Evolutionary conservation across 2,113 vertebrate genomes (phyloP).

Genomic region (Xenopus borealis): DNA sequence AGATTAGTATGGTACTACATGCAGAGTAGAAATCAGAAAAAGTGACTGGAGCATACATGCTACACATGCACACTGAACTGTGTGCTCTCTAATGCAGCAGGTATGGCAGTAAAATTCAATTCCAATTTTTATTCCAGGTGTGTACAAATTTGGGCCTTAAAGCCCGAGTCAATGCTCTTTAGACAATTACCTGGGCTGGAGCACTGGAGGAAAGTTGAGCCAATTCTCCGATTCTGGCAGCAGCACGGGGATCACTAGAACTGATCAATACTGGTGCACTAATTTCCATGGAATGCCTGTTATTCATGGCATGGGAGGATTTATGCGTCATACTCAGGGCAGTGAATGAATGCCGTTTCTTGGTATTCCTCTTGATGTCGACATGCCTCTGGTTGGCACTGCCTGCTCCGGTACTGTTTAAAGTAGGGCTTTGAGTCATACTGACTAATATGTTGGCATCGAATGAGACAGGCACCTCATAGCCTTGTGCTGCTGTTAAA

Average conservation of each 20-base stretch:
- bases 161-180: constrained; percentile 20
- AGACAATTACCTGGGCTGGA: constrained; percentile 71
- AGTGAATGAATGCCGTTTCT: constrained; percentile 95
- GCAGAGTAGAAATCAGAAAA: constrained; percentile 13
- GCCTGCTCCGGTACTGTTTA: constrained; percentile 61
- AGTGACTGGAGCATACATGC: neutral
- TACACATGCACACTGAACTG: neutral
- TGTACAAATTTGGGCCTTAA: neutral
- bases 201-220: constrained; percentile 74
- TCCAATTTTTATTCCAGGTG: neutral
- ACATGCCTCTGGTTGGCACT: constrained; percentile 74
- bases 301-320: constrained; percentile 82
- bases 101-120: constrained; percentile 17
- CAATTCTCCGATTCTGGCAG: constrained; percentile 85
- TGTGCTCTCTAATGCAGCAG: neutral
- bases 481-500: constrained; percentile 59
- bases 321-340: constrained; percentile 92
- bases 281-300: constrained; percentile 98
- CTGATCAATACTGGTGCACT: constrained; percentile 93
- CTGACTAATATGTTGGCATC: constrained; percentile 54
- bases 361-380: constrained; percentile 94
- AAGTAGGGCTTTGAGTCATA: constrained; percentile 55
- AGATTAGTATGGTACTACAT: constrained; percentile 8
- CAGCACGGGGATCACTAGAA: constrained; percentile 89
- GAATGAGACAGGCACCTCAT: constrained; percentile 64